Evolutionary conservation across 2,797 vertebrate species (phyloP), one percentile per base, ranked within the genome.

Genomic region (Phyllotis vaccarum): DNA sequence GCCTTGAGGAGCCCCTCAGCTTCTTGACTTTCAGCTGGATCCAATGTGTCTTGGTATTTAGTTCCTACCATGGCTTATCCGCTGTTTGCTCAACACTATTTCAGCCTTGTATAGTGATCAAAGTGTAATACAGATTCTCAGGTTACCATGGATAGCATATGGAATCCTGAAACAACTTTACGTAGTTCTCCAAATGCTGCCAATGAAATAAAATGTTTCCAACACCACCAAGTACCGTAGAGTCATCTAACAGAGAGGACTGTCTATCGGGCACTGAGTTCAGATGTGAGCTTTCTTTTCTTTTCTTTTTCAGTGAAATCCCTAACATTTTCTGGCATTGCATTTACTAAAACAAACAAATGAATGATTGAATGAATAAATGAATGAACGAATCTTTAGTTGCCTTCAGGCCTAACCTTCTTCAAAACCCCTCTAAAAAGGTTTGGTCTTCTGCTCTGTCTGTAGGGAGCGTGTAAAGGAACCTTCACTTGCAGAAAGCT

Each of bases 351-450:
- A 68, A 68, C 6, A 7, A 68, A 92, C 82, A 24, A 86, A 24
- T 64, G 5, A 87, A 66, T 62, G 64, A 16, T 16, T 31, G 93
- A 87, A 91, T 85, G 27, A 90, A 22, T 64, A 3, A 87, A 24
- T 68, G 2, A 93, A 89, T 93, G 74, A 91, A 86, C 79, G 21
- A 72, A 72, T 86, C n/a, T 96, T 95, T 92, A 49, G 10, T 70
- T 46, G 24, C 40, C n/a, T 64, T 86, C 49, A 96, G 66, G 3
- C 66, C 40, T 34, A 92, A 79, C 2, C 46, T 85, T 37, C 58
- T 76, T 86, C 76, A 58, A 76, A 90, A 21, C 31, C 62, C 62
- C 75, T 83, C 43, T 58, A 4, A 13, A 49, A 56, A 91, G 37
- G 5, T 90, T 72, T 37, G 11, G 37, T 70, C 40, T 90, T n/a